phyloP scores from a whole-genome alignment of 2,113 vertebrate genomes.

The Brachyistius frenatus region DNA sequence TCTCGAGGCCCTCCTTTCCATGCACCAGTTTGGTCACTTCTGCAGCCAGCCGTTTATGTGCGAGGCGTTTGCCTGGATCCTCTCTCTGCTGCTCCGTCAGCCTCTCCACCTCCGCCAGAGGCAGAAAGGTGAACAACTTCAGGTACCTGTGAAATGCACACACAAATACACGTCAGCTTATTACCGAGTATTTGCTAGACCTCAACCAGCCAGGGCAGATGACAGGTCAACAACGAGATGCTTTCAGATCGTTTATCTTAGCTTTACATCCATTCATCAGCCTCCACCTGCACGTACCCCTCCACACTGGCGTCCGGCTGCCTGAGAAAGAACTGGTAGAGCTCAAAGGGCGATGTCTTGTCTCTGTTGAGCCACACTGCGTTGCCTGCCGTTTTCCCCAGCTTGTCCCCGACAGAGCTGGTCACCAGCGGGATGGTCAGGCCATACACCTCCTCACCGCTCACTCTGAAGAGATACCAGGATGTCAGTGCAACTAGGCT shows the following conservation, averaged over 20 bases:
- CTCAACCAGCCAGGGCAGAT: background rate
- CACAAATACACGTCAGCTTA: background rate
- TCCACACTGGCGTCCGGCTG: slow-evolving; percentile 88
- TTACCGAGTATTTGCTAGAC: background rate
- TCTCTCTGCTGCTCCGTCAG: slow-evolving; percentile 91
- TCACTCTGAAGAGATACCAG: slow-evolving; percentile 80
- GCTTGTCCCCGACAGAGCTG: slow-evolving; percentile 91
- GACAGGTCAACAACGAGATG: background rate
- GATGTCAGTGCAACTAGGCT: background rate
- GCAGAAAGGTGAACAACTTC: slow-evolving; percentile 95
- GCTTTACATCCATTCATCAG: background rate
- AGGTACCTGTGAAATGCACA: slow-evolving; percentile 86
- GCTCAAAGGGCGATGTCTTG: slow-evolving; percentile 93
- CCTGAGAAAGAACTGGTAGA: slow-evolving; percentile 96
- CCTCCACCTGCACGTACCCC: slow-evolving; percentile 79
- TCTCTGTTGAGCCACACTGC: slow-evolving; percentile 95
- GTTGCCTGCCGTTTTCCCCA: slow-evolving; percentile 97
- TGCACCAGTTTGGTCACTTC: slow-evolving; percentile 98
- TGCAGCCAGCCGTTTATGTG: slow-evolving; percentile 94
- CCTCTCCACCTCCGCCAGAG: slow-evolving; percentile 90
- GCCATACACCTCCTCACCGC: slow-evolving; percentile 92
- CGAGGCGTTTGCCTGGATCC: slow-evolving; percentile 89
- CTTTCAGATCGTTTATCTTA: background rate
- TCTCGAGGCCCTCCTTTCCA: slow-evolving; percentile 92
- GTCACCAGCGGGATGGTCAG: slow-evolving; percentile 94